Base-by-base conservation (phyloP, 64 coral and sea anemone species). In the Porites australiensis region DNA sequence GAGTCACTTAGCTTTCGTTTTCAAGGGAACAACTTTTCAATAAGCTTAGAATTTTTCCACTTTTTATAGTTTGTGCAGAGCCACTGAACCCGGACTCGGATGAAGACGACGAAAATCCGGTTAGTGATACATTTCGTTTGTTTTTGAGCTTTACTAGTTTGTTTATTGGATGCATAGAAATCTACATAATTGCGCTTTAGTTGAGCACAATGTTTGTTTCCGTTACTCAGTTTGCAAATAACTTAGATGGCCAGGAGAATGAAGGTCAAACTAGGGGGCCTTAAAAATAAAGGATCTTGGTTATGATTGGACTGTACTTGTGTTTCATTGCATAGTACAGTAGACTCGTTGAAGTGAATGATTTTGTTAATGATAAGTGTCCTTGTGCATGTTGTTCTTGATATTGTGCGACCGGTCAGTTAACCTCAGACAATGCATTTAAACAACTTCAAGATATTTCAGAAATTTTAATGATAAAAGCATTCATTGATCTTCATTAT, bases 81-180 rank as follows among this genome's bases (percentile, higher is more conserved):
- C 98, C 98, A 53, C 83, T 94, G 14, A 89, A 93, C 64, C 98
- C 98, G 19, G 95, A 97, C 65, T 99, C 98, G 74, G 98, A 99
- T 46, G 97, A 98, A 5, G 96, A 99, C 14, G 96, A 99, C 55
- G 98, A 99, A 59, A 89, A 94, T 67, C 83, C 94, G 62, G 94
- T 90, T 85, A 94, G 91, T 91, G 77, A 70, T 12, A 27, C 22
- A 52, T 55, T 74, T 76, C 5, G 48, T 77, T 79, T 50, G 11
- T 77, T 20, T 82, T 13, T 45, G 63, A 37, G 27, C 27, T 22
- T 66, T 51, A 68, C 49, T 37, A 37, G 64, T 84, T 84, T 84
- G 81, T 54, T 12, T 47, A 68, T 84, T 84, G 63, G 81, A 50
- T 46, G 81, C 63, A 84, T 21, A 68, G 46, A 84, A 84, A 63